A percentile compares a stretch with the other conserved stretches of the same genome.
Evolutionary conservation across 2,797 vertebrate genomes (phyloP).

Genomic region (Ataeniobius toweri): DNA sequence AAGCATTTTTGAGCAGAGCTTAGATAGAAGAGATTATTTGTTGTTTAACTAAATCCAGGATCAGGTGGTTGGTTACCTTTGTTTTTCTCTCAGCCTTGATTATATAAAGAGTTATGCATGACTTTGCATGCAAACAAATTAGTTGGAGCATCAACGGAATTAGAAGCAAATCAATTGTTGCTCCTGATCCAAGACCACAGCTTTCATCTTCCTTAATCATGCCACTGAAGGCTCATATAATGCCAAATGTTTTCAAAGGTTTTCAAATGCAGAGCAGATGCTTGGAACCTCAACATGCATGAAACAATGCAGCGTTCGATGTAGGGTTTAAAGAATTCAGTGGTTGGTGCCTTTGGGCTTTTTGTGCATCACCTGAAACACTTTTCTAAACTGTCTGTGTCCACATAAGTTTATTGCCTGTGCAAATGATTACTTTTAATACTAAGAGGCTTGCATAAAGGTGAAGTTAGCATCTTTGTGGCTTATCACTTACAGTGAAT

Average conservation of each 20-base stretch:
- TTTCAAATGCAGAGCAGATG: neutral
- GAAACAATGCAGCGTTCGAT: neutral
- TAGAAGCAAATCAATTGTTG: neutral
- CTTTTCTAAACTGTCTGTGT: no score
- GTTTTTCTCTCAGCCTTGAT: neutral
- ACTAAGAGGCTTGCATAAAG: neutral
- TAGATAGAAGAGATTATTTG: neutral
- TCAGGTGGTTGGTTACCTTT: neutral
- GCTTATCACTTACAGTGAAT: neutral
- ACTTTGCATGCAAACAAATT: neutral
- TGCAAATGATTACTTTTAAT: neutral
- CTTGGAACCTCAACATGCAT: neutral
- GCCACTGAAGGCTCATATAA: neutral
- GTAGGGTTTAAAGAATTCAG: no score
- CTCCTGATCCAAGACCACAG: neutral
- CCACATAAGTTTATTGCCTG: no score
- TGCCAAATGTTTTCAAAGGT: neutral
- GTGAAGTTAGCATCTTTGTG: neutral
- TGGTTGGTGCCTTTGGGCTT: no score
- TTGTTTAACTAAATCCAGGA: neutral
- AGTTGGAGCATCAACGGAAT: neutral
- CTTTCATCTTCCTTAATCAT: neutral
- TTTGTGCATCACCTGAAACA: no score
- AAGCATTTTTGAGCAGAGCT: neutral
- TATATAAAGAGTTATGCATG: neutral